Evolutionary conservation across 2,888 invertebrate genomes (phyloP), one percentile per base, ranked within the genome.

Genomic region (Eugnorisma glareosa): DNA sequence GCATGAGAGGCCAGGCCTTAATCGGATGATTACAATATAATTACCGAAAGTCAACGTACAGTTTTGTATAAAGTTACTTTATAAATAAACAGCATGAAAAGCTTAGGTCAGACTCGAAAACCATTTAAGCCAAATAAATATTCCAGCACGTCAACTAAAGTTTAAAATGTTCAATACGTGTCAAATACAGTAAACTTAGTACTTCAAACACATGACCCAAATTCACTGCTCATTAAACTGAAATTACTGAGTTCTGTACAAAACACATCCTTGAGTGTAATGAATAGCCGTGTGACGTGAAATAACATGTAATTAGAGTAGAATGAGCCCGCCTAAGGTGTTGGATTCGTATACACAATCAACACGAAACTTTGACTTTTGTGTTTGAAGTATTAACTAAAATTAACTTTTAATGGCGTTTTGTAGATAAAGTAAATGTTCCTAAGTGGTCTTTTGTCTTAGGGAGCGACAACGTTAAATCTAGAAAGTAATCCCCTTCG

Each of bases 111-210:
- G n/a, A 70, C 45, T 64, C 80, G n/a, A 79, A 79, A 83, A 83
- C 77, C 72, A 40, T 82, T 84, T 77, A 78, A 71, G 70, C 13
- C n/a, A 37, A 73, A 83, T 84, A 83, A 83, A 85, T 89, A 89
- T 86, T 86, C 73, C 76, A 82, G 40, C n/a, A 43, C 24, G 21
- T 35, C 45, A 66, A 77, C 18, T 11, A 68, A 54, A 81, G 71
- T 81, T 83, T 68, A 76, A 79, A 73, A 79, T 78, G 71, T 75
- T 73, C 61, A 77, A 77, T 73, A 67, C 66, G 35, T 57, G 68
- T 77, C 64, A 69, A 74, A 85, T 82, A 86, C 81, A 84, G 81
- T 54, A 31, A 80, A 82, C 67, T 84, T 79, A 82, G 70, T 86
- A 82, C 77, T 81, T 82, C 59, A 72, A 85, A 79, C 75, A 83